Evolutionary conservation across 2,888 invertebrate species (phyloP), one percentile per base, ranked within the genome.

Genomic region (Zaprionus obscuricornis): DNA sequence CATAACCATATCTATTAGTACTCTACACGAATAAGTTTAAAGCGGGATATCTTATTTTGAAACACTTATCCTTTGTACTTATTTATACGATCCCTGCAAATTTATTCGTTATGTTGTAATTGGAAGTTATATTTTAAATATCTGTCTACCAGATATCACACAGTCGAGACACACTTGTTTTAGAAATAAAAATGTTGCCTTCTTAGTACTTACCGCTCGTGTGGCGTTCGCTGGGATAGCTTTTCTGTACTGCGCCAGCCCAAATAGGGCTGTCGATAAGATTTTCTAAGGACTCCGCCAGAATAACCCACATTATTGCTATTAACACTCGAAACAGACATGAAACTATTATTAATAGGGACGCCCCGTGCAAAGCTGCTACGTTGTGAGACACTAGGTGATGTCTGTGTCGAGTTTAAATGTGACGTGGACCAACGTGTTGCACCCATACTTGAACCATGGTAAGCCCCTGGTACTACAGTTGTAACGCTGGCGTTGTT

Each of bases 241-340:
- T 96, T 93, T 90, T 97, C 97, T 90, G 96, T 96, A 88, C 94
- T 94, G 77, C 97, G 92, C 97, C 97, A 97, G 43, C 97, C 97
- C 63, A 97, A 92, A 91, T 97, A 97, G 0, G 97, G 97, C 89
- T 96, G 96, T 27, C 96, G 93, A 74, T 95, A 95, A 88, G 95
- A 96, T 64, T 87, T 90, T 43, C 91, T 81, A 39, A 90, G 77
- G 14, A 84, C 83, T 7, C 83, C 60, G 64, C 94, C 92, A 7
- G 67, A 37, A 13, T 11, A 17, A 2, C 68, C 64, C 18, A 63
- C 55, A 7, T 17, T 11, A 26, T 94, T 94, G 70, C 94, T 93
- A 54, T 92, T 92, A 71, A 94, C 94, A 49, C 92, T 92, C 68
- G 94, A 94, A 37, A 92, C 92, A 56, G 94, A 93, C 49, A 92